phyloP scores from a whole-genome alignment of 2,888 invertebrate species.

The Agapetus fuscipes region DNA sequence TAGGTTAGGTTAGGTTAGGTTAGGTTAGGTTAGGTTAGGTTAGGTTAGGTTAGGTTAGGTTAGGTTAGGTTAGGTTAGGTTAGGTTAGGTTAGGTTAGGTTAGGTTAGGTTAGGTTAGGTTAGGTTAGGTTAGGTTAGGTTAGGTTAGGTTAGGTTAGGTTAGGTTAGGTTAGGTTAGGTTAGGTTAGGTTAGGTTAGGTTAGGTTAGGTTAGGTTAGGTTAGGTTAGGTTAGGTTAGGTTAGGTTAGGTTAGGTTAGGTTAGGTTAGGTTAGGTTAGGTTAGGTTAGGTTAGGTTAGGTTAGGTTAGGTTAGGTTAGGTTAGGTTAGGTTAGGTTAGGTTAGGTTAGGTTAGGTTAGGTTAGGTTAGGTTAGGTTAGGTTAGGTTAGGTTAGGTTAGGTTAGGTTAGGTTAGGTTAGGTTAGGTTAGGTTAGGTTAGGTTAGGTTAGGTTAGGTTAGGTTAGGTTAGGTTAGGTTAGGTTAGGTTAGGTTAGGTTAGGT shows the following conservation, averaged over 20 bases:
- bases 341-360: background rate
- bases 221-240: background rate
- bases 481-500: conserved; percentile 15
- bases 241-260: background rate
- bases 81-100: no score
- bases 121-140: no score
- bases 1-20: no score
- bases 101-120: no score
- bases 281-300: background rate
- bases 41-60: no score
- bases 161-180: conserved; percentile 9
- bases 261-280: background rate
- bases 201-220: background rate
- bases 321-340: background rate
- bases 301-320: background rate
- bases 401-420: background rate
- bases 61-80: no score
- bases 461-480: background rate
- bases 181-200: conserved; percentile 1
- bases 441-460: background rate
- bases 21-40: no score
- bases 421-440: background rate
- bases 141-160: no score
- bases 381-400: background rate
- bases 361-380: background rate